Conservation (phyloP, 2,113 vertebrate genomes). For the Thalassarche chlororhynchos region DNA sequence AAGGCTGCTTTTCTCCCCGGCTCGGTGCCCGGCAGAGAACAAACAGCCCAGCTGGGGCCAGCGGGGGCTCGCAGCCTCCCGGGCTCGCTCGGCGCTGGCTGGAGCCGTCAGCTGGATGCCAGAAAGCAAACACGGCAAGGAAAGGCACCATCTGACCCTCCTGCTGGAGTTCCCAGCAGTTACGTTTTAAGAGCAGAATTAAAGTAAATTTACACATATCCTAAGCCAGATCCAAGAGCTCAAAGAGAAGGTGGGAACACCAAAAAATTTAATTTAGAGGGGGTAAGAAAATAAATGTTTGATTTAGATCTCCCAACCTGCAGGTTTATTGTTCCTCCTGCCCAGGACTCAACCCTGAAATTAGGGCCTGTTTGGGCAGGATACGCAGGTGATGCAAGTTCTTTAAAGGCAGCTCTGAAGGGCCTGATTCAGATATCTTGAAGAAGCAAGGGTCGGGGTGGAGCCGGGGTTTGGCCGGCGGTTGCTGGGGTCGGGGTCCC, state of each 20-base stretch:
- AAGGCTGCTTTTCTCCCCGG: background rate
- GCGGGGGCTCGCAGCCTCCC: background rate
- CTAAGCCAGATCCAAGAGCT: background rate
- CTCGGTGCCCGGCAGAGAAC: background rate
- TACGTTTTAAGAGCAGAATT: background rate
- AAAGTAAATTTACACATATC: background rate
- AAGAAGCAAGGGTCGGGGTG: background rate
- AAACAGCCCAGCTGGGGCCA: constrained; percentile 22
- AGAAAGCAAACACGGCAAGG: constrained; percentile 9
- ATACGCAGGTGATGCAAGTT: fast-evolving
- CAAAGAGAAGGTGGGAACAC: background rate
- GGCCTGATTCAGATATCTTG: fast-evolving
- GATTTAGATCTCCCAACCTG: background rate
- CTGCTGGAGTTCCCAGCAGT: background rate
- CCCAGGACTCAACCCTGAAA: background rate
- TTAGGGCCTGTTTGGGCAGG: constrained; percentile 33
- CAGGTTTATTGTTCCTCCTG: background rate
- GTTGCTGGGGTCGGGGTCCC: background rate
- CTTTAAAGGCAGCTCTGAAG: background rate
- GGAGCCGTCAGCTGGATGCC: constrained; percentile 6
- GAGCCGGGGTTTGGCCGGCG: fast-evolving
- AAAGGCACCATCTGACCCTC: constrained; percentile 29
- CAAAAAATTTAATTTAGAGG: background rate
- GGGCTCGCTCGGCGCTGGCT: background rate
- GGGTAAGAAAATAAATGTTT: background rate